phyloP scores from a whole-genome alignment of 2,113 vertebrate species.

The Camarhynchus parvulus region DNA sequence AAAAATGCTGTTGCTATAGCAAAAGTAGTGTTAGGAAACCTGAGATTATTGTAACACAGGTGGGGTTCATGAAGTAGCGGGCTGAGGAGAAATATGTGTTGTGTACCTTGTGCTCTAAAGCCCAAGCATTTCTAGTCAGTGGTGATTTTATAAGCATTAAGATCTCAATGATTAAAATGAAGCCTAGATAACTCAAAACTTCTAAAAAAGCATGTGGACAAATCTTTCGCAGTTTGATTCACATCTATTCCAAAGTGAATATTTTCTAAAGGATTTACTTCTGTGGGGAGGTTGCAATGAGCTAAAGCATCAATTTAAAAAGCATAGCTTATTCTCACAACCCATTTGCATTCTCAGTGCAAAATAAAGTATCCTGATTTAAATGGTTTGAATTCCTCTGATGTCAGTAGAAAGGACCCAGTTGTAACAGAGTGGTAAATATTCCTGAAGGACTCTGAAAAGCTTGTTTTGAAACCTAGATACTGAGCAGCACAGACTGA shows the following conservation, averaged over 20 bases:
- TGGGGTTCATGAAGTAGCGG: background rate
- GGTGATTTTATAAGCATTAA: background rate
- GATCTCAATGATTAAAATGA: background rate
- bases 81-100: background rate
- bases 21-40: background rate
- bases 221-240: background rate
- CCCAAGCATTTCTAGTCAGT: background rate
- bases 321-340: background rate
- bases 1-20: background rate
- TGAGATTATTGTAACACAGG: background rate
- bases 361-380: background rate
- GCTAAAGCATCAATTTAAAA: background rate
- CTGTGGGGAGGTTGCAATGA: background rate
- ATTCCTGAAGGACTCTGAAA: background rate
- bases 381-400: background rate
- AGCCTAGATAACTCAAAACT: background rate
- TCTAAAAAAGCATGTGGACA: background rate
- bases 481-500: background rate
- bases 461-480: background rate
- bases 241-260: background rate
- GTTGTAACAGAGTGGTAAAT: background rate
- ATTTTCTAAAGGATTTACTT: background rate
- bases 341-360: background rate
- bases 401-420: background rate
- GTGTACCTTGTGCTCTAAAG: background rate